Evolutionary conservation across 2,113 vertebrate genomes (phyloP), one percentile per base, ranked within the genome.

Genomic region (Pachyramphus minor): DNA sequence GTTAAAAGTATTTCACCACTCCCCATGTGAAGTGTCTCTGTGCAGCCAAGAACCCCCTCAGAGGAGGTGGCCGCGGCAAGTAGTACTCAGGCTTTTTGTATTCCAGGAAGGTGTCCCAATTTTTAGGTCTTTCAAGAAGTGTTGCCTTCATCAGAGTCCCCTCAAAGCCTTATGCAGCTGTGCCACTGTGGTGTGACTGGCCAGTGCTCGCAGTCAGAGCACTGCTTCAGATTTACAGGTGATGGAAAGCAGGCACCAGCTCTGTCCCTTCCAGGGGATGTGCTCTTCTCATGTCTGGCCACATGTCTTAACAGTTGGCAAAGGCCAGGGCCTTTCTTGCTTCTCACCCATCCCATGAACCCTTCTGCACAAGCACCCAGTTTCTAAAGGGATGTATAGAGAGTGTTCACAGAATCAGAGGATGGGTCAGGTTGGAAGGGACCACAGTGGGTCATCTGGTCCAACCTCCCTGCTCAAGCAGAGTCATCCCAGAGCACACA

Each of bases 31-130:
- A 62, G 25, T 37, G 23, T 23, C 23, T 60, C n/a, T 37, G 52
- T 53, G 33, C 22, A 35, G 33, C 33, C 33, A 58, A 37, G 24
- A 60, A 33, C 12, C 31, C 15, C 11, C 6, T 2, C 31, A 5
- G 37, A 49, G 47, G 44, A 9, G 9, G 47, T 23, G 16, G 22
- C 53, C 58, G 8, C 22, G 42, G 42, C 14, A 68, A 33, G 59
- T 27, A 11, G 13, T 49, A 35, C 2, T 0, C 33, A 4, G 0
- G 3, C 5, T 47, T 45, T n/a, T 21, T 56, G 31, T 45, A 11
- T 41, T 35, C 27, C 27, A n/a, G 37, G 50, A 35, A 44, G 50
- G 37, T 14, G 24, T 14, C 35, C 15, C 37, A 11, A 0, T 4
- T 42, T 58, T 9, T 44, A 30, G 8, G 44, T 67, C 25, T 39